Percentiles rank a stretch among this genome's conserved stretches.
Conservation (phyloP, 2,113 vertebrate genomes). For the Haemorhous mexicanus region DNA sequence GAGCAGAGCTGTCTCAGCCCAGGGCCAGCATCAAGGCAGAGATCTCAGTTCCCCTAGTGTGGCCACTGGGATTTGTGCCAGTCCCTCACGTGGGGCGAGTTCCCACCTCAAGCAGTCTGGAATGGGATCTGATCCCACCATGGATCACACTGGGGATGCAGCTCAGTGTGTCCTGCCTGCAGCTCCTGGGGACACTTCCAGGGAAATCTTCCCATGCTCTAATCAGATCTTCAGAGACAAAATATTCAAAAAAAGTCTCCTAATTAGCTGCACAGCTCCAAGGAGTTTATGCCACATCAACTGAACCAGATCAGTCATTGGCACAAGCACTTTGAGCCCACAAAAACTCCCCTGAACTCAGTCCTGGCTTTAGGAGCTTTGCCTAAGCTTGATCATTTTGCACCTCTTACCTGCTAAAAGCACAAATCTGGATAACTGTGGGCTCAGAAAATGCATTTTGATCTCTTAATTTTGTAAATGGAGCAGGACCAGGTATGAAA, state of each 20-base stretch:
- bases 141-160: neutral
- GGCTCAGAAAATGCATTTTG: neutral
- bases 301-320: neutral
- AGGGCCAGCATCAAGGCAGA: neutral
- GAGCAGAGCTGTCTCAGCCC: neutral
- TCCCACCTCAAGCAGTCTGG: neutral
- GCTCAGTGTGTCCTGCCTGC: neutral
- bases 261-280: neutral
- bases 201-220: neutral
- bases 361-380: neutral
- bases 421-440: neutral
- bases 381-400: neutral
- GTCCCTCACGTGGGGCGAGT: rapidly evolving
- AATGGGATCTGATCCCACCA: neutral
- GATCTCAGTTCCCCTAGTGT: neutral
- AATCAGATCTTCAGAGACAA: neutral
- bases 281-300: neutral
- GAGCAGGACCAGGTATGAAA: neutral
- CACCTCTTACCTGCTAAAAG: neutral
- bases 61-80: neutral
- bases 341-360: neutral
- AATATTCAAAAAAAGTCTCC: neutral
- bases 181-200: neutral
- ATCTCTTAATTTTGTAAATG: neutral
- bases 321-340: neutral